phyloP scores from a whole-genome alignment of 2,797 vertebrate genomes.

The Netta rufina region DNA sequence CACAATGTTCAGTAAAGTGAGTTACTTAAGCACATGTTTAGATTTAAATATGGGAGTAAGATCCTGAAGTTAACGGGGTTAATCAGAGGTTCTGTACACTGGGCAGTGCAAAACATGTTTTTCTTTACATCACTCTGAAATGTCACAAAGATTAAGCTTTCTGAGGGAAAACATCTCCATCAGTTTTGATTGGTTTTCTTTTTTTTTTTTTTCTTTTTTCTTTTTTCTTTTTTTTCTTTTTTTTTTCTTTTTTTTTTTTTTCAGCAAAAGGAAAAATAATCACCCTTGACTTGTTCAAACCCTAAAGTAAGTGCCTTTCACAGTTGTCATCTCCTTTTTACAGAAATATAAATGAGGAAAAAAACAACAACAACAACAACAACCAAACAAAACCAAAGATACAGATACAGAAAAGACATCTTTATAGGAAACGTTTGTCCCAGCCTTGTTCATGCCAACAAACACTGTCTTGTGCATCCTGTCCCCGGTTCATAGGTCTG shows the following conservation, averaged over 20 bases:
- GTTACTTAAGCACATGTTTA: background rate
- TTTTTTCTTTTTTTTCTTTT: background rate
- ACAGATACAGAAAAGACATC: background rate
- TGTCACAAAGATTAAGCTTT: background rate
- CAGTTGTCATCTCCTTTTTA: background rate
- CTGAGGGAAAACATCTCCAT: background rate
- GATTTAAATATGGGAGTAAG: background rate
- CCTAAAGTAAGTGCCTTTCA: background rate
- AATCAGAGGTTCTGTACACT: background rate
- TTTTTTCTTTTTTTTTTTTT: background rate
- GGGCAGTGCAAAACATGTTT: background rate
- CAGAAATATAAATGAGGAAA: background rate
- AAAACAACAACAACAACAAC: background rate
- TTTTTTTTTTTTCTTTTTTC: background rate
- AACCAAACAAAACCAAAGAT: background rate
- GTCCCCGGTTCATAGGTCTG: background rate
- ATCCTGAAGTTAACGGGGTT: background rate
- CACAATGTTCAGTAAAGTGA: background rate
- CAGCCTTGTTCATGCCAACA: background rate
- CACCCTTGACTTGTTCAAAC: background rate
- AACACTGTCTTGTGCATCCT: background rate
- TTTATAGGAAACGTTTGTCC: background rate
- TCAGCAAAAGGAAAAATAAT: background rate
- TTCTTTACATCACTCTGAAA: background rate
- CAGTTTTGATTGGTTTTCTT: background rate